Conservation (phyloP, 2,888 invertebrate genomes). For the Papilio demoleus region DNA sequence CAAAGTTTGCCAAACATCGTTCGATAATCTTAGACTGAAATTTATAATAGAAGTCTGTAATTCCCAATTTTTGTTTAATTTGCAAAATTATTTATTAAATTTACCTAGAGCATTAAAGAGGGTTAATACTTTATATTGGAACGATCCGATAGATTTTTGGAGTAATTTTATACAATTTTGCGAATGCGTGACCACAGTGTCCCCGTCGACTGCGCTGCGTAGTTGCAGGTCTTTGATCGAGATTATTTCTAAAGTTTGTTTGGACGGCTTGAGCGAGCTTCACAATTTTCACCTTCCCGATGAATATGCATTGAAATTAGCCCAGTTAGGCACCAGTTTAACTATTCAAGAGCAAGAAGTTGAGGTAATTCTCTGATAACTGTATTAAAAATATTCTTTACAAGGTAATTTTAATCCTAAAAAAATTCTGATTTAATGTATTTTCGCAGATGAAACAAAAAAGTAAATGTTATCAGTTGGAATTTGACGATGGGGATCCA, state of each 20-base stretch:
- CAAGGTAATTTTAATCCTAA: neutral
- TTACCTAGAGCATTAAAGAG: conserved; percentile 57
- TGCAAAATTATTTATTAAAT: conserved; percentile 65
- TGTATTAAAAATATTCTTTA: neutral
- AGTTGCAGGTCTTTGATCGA: conserved; percentile 67
- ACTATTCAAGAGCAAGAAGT: conserved; percentile 50
- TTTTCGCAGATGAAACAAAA: conserved; percentile 25
- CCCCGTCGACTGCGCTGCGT: conserved; percentile 62
- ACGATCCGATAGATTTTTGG: conserved; percentile 67
- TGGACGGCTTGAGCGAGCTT: conserved; percentile 57
- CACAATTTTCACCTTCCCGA: conserved; percentile 57
- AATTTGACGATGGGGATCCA: conserved; percentile 51
- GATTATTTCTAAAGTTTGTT: conserved; percentile 56
- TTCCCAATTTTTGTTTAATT: conserved; percentile 59
- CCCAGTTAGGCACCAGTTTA: conserved; percentile 55
- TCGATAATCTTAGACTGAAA: conserved; percentile 62
- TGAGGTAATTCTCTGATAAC: conserved; percentile 45
- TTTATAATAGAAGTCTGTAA: conserved; percentile 65
- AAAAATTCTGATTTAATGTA: neutral
- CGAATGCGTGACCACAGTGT: conserved; percentile 64
- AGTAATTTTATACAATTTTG: conserved; percentile 61
- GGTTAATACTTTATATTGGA: conserved; percentile 63
- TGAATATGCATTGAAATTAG: conserved; percentile 52
- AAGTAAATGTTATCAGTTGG: neutral
- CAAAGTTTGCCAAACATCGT: conserved; percentile 65